Evolutionary conservation across 2,113 vertebrate species (phyloP), one percentile per base, ranked within the genome.

Genomic region (Carlito syrichta): DNA sequence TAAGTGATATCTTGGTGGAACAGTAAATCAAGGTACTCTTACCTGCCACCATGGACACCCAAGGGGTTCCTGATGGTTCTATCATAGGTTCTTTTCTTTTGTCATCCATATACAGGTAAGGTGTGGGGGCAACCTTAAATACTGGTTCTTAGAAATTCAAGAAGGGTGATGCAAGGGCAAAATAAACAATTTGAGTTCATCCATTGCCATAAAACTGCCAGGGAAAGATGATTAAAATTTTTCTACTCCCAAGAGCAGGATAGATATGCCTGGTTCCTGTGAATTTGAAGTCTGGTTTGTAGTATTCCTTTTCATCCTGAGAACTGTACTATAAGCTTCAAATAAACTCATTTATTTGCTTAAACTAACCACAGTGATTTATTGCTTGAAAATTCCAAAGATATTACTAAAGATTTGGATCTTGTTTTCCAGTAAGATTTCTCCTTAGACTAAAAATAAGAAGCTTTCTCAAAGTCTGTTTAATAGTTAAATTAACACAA

Each of bases 401-500:
- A 73, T 22, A 73, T 23, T 38, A 83, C 62, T 68, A 73, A 79
- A 92, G 20, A 83, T 73, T 91, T 45, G n/a, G 11, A 66, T 78
- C 43, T 58, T 81, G 1, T 83, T 96, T 90, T 94, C 68, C 58
- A 54, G 35, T 63, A 90, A 62, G 38, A 77, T 76, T 63, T 91
- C 66, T 38, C 82, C 43, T 60, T 77, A 13, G 40, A 71, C 77
- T 1, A 91, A 94, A 85, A 74, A 43, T 45, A 30, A 86, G 19
- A 62, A 68, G 23, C 2, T 66, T 81, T 86, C 62, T 76, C 50
- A 74, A 19, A 87, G 35, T 89, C 30, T 84, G 11, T 63, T 43
- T 74, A 89, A 89, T 86, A 89, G 54, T 58, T 93, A 54, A 27
- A 63, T 83, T 50, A 60, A 89, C 66, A 84, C 50, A 90, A 96